A percentile compares a stretch with the other conserved stretches of the same genome.
Evolutionary conservation across 30 jellyfish, hydroid and myxozoan genomes (phyloP).

Genomic region (Cassiopea xamachana): DNA sequence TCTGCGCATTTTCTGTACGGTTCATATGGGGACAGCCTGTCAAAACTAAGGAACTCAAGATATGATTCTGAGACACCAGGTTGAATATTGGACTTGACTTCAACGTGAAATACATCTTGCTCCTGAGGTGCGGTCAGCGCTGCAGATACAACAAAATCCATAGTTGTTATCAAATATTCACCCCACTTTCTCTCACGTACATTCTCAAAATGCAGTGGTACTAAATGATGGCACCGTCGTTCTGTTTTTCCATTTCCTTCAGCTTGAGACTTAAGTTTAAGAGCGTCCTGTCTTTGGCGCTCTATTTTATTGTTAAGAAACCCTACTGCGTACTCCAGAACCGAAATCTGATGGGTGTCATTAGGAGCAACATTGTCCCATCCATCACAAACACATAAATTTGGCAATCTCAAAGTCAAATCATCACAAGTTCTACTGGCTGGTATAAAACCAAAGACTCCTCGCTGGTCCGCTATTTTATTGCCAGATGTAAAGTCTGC

Average conservation of each 20-base stretch:
- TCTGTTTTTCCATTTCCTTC: neutral
- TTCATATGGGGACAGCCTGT: conserved; percentile 68
- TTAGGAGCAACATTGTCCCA: conserved; percentile 75
- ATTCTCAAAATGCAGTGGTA: conserved; percentile 56
- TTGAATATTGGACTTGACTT: conserved; percentile 48
- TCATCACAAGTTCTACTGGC: conserved; percentile 69
- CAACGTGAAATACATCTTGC: conserved; percentile 78
- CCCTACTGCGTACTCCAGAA: conserved; percentile 86
- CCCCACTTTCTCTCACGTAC: conserved; percentile 76
- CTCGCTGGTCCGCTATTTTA: conserved; percentile 42
- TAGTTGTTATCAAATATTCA: conserved; percentile 46
- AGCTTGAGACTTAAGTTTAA: neutral
- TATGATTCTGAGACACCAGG: conserved; percentile 35
- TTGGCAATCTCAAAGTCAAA: conserved; percentile 73
- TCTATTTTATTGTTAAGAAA: conserved; percentile 65
- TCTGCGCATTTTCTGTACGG: conserved; percentile 78
- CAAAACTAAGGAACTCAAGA: conserved; percentile 71
- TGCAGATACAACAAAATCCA: conserved; percentile 67
- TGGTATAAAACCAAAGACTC: conserved; percentile 61
- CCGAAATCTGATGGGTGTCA: conserved; percentile 53
- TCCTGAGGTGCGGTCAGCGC: conserved; percentile 64
- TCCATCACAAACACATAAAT: conserved; percentile 86
- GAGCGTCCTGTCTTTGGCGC: conserved; percentile 26
- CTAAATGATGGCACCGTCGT: conserved; percentile 55
- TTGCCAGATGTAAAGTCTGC: conserved; percentile 36